These are phyloP conservation scores for Drosophila austrosaltans DNA, from an alignment of 2,888 invertebrate species.

Conservation along the genomic window DNA sequence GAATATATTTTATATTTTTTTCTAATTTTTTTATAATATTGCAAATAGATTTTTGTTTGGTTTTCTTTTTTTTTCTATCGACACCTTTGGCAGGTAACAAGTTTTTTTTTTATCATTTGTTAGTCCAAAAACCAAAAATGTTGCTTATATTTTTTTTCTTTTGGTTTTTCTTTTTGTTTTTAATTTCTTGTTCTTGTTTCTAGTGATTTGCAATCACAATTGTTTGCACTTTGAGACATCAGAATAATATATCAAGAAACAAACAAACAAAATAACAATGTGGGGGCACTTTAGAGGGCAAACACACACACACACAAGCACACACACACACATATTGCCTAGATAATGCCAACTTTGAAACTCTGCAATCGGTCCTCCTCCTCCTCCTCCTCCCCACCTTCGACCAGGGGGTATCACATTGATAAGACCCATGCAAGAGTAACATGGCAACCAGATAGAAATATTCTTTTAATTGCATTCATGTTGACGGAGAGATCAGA, in stretches of 20 bases:
- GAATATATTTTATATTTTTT: too few species aligned
- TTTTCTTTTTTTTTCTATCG: too few species aligned
- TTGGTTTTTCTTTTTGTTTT: conserved; percentile 15
- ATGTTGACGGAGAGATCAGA: conserved; percentile 12
- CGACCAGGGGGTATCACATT: neutral
- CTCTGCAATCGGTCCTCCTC: neutral
- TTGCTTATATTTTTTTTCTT: neutral
- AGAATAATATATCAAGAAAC: conserved; percentile 20
- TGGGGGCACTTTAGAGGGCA: conserved; percentile 48
- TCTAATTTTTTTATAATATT: too few species aligned
- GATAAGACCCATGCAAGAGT: conserved; percentile 2
- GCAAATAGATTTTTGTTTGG: too few species aligned
- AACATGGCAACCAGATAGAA: neutral
- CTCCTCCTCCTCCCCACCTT: too few species aligned
- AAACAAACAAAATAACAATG: conserved; percentile 17
- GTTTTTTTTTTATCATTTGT: neutral
- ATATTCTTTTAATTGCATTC: conserved; percentile 4
- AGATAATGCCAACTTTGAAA: conserved; percentile 40
- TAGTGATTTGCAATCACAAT: conserved; percentile 48
- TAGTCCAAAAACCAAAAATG: neutral
- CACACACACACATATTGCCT: conserved; percentile 14
- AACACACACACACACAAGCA: conserved; percentile 14
- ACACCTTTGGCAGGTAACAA: too few species aligned
- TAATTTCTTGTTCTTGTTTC: conserved; percentile 17
- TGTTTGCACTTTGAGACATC: conserved; percentile 67